Base-by-base conservation (phyloP, 2,113 vertebrate genomes). In the Pampusana beccarii region DNA sequence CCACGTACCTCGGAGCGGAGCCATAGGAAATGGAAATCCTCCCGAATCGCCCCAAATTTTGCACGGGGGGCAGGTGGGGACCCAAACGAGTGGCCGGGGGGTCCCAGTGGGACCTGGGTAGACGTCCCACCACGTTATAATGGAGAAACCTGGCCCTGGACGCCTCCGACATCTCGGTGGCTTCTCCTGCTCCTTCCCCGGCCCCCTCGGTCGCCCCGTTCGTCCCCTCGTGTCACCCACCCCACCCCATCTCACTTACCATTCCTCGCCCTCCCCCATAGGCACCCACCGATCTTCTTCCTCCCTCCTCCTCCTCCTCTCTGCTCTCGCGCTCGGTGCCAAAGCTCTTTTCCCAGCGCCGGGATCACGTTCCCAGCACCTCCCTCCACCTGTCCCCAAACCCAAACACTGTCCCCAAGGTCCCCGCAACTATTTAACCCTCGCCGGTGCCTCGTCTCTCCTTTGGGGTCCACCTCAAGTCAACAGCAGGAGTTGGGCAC, bases 351-450 rank as follows among this genome's bases (percentile, higher is more conserved):
- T 66, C 83, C 44, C 56, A 78, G 60, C 74, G 16, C 80, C 80
- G 3, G 48, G 84, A 93, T 96, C 77, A 9, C 11, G 2, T 96
- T 96, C 91, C 95, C 77, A 86, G 36, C 95, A 9, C 93, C 88
- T 91, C 85, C 88, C 58, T 86, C 80, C 93, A 95, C 84, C 93
- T 96, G 93, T 94, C 67, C 16, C 57, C 71, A 5, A 36, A 40
- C 16, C 61, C 51, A 13, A 40, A 28, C 16, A 8, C 16, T 44
- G 42, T 44, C 16, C 16, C 42, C 42, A 17, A 44, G 16, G 42
- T 44, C 42, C 34, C 44, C 16, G 13, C 29, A 25, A 5, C 16
- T 20, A 29, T 50, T 90, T 84, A 71, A 84, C 72, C 65, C 71
- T 24, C n/a, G 50, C 77, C n/a, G 2, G 25, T 1, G 2, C 16